Percentiles rank a stretch among this genome's conserved stretches.
Evolutionary conservation across 2,888 invertebrate genomes (phyloP).

Genomic region (Noctuana brunneofusca): DNA sequence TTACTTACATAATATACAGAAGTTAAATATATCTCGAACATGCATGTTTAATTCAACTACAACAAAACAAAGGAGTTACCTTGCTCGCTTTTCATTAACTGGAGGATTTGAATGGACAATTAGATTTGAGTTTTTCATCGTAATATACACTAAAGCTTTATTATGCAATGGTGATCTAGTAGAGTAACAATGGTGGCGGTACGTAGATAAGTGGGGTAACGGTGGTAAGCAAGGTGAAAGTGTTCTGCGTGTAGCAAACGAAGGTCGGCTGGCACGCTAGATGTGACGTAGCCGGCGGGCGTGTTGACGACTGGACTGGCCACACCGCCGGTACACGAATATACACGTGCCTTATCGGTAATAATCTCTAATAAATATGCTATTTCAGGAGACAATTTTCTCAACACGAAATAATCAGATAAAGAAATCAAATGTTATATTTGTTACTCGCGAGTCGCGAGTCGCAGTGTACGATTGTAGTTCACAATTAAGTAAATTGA

Average conservation of each 20-base stretch:
- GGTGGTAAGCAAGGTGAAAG: constrained; percentile 69
- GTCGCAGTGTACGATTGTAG: no score
- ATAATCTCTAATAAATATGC: neutral
- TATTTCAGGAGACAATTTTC: no score
- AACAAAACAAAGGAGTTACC: constrained; percentile 1
- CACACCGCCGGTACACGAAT: constrained; percentile 36
- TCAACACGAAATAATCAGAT: no score
- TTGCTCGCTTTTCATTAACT: neutral
- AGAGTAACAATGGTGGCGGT: constrained; percentile 51
- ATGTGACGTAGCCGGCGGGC: constrained; percentile 40
- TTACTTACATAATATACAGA: no score
- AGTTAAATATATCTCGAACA: no score
- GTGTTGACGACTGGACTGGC: constrained; percentile 22
- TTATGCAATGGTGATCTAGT: constrained; percentile 53
- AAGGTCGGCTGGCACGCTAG: constrained; percentile 57
- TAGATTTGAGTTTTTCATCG: constrained; percentile 31
- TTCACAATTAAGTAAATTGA: no score
- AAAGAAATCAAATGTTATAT: no score
- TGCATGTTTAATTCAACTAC: no score
- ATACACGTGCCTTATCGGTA: neutral
- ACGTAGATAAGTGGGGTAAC: constrained; percentile 62
- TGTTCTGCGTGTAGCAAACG: constrained; percentile 50
- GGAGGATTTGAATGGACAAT: constrained; percentile 5
- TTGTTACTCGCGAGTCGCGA: no score
- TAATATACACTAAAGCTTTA: constrained; percentile 33